A percentile compares a stretch with the other conserved stretches of the same genome.
These are phyloP conservation scores for Emydoidea blandingii DNA, from an alignment of 2,797 vertebrate species.

Conservation along the genomic window DNA sequence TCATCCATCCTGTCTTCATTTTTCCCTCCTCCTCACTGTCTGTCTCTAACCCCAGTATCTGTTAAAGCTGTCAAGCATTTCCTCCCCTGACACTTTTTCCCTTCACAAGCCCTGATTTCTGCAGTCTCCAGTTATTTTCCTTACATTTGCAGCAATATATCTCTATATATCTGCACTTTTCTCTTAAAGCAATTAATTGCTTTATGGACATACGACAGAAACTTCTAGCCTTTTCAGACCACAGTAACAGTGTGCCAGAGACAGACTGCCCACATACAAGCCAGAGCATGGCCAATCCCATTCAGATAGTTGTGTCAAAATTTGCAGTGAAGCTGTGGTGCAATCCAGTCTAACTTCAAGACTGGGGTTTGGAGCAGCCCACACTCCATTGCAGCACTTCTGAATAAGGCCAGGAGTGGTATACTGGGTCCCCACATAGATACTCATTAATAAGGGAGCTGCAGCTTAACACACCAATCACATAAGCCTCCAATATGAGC, in stretches of 20 bases:
- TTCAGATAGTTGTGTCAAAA: accelerated
- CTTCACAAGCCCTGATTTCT: slow-evolving; percentile 13
- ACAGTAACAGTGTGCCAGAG: not conserved
- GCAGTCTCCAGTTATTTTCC: not conserved
- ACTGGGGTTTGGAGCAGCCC: not conserved
- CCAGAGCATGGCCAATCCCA: not conserved
- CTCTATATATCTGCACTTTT: accelerated
- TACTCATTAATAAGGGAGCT: not conserved
- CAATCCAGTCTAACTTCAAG: not conserved
- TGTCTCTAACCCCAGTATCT: not conserved
- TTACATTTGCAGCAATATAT: not conserved
- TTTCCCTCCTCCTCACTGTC: not conserved
- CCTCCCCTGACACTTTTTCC: slow-evolving; percentile 4
- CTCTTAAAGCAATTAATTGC: not conserved
- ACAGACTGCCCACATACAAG: not conserved
- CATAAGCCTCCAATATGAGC: not conserved
- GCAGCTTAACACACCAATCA: not conserved
- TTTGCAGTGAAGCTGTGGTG: not conserved
- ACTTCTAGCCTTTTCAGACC: not conserved
- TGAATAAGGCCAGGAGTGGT: not conserved
- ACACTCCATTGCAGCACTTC: not conserved
- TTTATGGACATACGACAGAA: not conserved
- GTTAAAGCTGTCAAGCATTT: slow-evolving; percentile 34
- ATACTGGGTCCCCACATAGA: not conserved
- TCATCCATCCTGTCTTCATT: not conserved